Evolutionary conservation across 2,797 vertebrate species (phyloP).

Genomic region (Alosa sapidissima): DNA sequence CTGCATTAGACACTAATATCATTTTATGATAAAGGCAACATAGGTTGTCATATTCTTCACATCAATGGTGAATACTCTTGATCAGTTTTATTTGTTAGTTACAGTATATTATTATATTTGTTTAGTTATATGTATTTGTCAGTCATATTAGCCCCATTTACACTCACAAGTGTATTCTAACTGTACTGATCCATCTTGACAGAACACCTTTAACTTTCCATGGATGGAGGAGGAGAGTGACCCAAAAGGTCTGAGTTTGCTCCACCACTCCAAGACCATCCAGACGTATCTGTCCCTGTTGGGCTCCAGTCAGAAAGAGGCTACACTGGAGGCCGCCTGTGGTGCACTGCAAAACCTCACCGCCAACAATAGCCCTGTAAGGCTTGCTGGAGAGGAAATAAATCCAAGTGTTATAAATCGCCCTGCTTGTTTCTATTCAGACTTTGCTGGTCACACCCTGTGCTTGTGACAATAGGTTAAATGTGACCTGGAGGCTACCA

Average conservation of each 20-base stretch:
- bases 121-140: too few species aligned
- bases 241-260: slow-evolving; percentile 76
- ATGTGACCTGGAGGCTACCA: not conserved
- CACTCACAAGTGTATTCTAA: not conserved
- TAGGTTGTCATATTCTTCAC: not conserved
- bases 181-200: not conserved
- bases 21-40: not conserved
- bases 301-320: slow-evolving; percentile 77
- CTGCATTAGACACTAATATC: not conserved
- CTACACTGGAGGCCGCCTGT: slow-evolving; percentile 84
- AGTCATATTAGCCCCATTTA: not conserved
- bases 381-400: slow-evolving; percentile 27
- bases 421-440: not conserved
- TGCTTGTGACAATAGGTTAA: not conserved
- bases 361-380: slow-evolving; percentile 79
- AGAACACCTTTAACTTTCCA: slow-evolving; percentile 67
- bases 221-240: slow-evolving; percentile 66
- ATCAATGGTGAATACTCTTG: not conserved
- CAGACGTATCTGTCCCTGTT: slow-evolving; percentile 84
- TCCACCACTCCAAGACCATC: slow-evolving; percentile 83
- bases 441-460: not conserved
- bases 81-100: not conserved
- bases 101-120: too few species aligned
- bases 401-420: not conserved
- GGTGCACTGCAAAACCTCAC: slow-evolving; percentile 94